Conservation (phyloP, 2,888 invertebrate species). For the Alloplasta piceator region DNA sequence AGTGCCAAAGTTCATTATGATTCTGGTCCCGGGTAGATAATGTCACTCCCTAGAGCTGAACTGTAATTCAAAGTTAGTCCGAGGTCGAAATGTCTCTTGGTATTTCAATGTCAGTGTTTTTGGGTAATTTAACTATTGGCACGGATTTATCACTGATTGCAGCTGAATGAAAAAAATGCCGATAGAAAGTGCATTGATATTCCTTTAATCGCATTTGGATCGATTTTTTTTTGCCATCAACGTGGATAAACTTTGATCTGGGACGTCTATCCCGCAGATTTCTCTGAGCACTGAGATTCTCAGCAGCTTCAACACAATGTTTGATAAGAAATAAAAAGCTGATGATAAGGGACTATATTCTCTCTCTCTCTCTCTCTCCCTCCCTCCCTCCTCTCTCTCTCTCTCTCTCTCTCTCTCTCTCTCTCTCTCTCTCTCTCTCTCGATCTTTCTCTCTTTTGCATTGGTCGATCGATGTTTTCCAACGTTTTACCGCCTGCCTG, state of each 20-base stretch:
- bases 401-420: slow-evolving; percentile 7
- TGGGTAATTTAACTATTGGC: too few species aligned
- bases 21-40: too few species aligned
- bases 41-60: too few species aligned
- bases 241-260: slow-evolving; percentile 44
- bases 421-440: slow-evolving; percentile 5
- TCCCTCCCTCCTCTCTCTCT: slow-evolving; percentile 15
- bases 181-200: slow-evolving; percentile 10
- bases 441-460: slow-evolving; percentile 13
- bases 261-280: neutral
- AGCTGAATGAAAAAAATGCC: neutral
- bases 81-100: neutral
- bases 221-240: slow-evolving; percentile 37
- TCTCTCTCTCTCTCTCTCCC: neutral
- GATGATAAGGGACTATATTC: slow-evolving; percentile 47
- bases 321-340: slow-evolving; percentile 26
- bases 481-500: slow-evolving; percentile 64
- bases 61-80: neutral
- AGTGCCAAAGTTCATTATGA: too few species aligned
- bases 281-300: slow-evolving; percentile 14
- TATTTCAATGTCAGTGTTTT: too few species aligned
- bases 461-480: slow-evolving; percentile 54
- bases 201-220: slow-evolving; percentile 31
- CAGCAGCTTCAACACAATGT: neutral
- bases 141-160: neutral